These are phyloP conservation scores for Teleiodes luculella DNA, from an alignment of 2,888 invertebrate genomes.

Conservation along the genomic window DNA sequence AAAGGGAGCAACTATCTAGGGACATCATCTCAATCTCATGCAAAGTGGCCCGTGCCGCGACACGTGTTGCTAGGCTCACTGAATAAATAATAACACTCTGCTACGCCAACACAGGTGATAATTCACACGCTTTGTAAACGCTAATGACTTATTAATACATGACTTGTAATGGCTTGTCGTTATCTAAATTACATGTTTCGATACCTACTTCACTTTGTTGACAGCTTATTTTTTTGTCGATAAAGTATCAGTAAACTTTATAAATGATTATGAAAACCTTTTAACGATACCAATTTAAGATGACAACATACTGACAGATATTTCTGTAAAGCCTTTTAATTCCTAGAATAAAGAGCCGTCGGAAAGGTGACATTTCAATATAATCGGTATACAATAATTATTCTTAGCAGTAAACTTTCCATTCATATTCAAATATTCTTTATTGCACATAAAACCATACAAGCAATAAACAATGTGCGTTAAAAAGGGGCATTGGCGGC, in stretches of 20 bases:
- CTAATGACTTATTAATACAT: conserved; percentile 34
- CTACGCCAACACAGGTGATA: conserved; percentile 39
- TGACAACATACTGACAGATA: background rate
- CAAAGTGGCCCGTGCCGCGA: conserved; percentile 43
- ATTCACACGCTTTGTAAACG: conserved; percentile 43
- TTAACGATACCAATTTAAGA: background rate
- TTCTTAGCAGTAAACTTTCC: too few species aligned
- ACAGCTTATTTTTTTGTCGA: background rate
- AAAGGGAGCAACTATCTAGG: conserved; percentile 26
- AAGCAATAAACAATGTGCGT: too few species aligned
- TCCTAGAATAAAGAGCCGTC: too few species aligned
- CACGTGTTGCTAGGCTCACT: conserved; percentile 25
- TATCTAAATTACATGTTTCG: conserved; percentile 19
- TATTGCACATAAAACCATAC: too few species aligned
- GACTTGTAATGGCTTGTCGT: conserved; percentile 23
- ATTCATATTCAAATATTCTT: too few species aligned
- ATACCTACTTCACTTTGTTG: background rate
- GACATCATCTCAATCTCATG: conserved; percentile 40
- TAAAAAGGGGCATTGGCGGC: too few species aligned
- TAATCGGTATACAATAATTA: too few species aligned
- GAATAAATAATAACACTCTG: conserved; percentile 52
- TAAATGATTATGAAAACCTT: background rate
- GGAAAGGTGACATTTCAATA: too few species aligned
- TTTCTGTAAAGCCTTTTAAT: background rate
- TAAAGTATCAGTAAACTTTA: background rate